Conservation (phyloP, 2,888 invertebrate genomes). For the Lasioglossum villosulum region DNA sequence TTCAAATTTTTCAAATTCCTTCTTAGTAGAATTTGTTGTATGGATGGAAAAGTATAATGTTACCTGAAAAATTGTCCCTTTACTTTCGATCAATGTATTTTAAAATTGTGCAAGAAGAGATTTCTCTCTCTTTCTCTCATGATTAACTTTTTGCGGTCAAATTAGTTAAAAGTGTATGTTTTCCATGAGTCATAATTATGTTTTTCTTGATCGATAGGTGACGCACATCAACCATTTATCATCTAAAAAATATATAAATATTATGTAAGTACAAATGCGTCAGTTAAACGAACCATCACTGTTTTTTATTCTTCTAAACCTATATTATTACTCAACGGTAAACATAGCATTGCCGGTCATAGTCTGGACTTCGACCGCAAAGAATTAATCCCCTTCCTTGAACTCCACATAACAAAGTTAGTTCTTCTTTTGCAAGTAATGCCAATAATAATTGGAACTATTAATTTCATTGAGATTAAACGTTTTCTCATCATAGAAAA, state of each 20-base stretch:
- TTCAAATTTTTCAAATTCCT: not conserved
- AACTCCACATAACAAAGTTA: not conserved
- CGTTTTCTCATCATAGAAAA: not conserved
- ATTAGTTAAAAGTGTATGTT: not conserved
- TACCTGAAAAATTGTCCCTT: not conserved
- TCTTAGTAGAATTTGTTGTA: not conserved
- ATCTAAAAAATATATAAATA: conserved; percentile 1
- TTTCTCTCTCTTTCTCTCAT: not conserved
- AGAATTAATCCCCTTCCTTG: not conserved
- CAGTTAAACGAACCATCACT: not conserved
- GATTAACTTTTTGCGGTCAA: not conserved
- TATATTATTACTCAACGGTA: no score
- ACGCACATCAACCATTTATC: not conserved
- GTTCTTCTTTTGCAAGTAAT: not conserved
- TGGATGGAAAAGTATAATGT: not conserved
- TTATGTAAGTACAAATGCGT: not conserved
- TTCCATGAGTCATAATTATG: not conserved
- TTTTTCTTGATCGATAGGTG: not conserved
- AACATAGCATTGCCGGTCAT: not conserved
- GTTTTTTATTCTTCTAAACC: not conserved
- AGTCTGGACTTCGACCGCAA: not conserved
- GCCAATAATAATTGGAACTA: not conserved
- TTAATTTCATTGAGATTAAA: not conserved
- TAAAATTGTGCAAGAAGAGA: not conserved
- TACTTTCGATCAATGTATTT: not conserved